Conservation (phyloP, 2,888 invertebrate genomes). For the Smittia sp. region DNA sequence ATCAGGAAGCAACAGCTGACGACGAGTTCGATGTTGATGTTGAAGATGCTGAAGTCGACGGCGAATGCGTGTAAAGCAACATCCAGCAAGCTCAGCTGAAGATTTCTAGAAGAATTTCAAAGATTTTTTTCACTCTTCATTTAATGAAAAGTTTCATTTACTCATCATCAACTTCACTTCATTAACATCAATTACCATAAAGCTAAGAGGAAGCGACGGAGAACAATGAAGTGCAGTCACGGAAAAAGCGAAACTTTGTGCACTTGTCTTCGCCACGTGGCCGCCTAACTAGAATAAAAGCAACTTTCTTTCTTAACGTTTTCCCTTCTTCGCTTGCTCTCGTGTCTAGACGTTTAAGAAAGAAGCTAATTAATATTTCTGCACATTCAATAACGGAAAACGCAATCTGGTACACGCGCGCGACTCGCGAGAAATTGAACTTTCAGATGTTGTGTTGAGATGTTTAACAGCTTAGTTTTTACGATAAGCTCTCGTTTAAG, state of each 20-base stretch:
- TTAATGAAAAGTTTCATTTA: not conserved
- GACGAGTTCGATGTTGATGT: conserved; percentile 86
- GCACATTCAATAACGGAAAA: conserved; percentile 1
- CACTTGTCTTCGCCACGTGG: not conserved
- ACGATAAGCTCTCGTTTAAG: not conserved
- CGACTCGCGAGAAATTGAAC: not conserved
- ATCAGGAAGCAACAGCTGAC: conserved; percentile 86
- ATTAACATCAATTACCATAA: conserved; percentile 28
- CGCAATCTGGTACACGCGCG: not conserved
- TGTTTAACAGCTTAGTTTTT: not conserved
- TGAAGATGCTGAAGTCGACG: conserved; percentile 60
- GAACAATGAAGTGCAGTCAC: not conserved
- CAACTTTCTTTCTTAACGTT: not conserved
- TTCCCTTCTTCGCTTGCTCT: not conserved
- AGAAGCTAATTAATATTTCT: conserved; percentile 1
- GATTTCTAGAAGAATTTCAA: no score
- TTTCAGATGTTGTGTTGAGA: not conserved
- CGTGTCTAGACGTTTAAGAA: conserved; percentile 14
- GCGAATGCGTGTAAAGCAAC: conserved; percentile 52
- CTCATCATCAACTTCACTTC: conserved; percentile 6
- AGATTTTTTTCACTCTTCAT: not conserved
- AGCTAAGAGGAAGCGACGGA: not conserved
- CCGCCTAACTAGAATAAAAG: not conserved
- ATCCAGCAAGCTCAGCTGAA: not conserved
- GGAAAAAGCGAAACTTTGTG: conserved; percentile 10